These are phyloP conservation scores for Hirudo medicinalis DNA, from an alignment of 1,140 invertebrate species.

Conservation along the genomic window DNA sequence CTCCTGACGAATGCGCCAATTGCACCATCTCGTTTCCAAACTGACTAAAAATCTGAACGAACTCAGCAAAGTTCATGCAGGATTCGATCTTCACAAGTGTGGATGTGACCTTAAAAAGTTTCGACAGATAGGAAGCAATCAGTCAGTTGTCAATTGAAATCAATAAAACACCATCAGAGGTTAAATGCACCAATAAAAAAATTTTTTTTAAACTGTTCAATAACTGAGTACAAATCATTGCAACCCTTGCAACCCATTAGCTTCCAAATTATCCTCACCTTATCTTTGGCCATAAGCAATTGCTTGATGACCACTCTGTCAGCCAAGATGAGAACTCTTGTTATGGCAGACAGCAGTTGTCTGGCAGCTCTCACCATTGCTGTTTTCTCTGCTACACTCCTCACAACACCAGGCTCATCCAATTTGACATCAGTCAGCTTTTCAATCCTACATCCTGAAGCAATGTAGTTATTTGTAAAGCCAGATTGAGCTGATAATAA, in stretches of 20 bases:
- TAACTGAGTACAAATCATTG: too few relatives aligned
- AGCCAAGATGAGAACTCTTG: conserved; percentile 87
- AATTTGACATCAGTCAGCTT: conserved; percentile 58
- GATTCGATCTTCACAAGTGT: conserved; percentile 58
- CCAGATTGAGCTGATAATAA: background rate
- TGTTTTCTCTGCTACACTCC: conserved; percentile 35
- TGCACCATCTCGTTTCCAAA: conserved; percentile 98
- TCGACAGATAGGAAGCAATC: conserved; percentile 7
- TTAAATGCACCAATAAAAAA: too few relatives aligned
- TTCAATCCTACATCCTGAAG: conserved; percentile 68
- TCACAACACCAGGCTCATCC: conserved; percentile 27
- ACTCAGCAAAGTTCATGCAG: conserved; percentile 92
- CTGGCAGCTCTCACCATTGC: conserved; percentile 73
- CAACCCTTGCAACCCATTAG: too few relatives aligned
- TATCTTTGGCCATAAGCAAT: conserved; percentile 84
- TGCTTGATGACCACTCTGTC: conserved; percentile 97
- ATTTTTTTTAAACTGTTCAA: too few relatives aligned
- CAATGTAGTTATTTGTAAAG: background rate
- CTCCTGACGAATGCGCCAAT: conserved; percentile 74
- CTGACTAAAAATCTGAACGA: conserved; percentile 94
- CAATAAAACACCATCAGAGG: background rate
- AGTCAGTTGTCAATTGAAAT: background rate
- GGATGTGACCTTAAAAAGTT: conserved; percentile 36
- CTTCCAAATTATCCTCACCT: conserved; percentile 48
- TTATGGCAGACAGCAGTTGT: conserved; percentile 82